Base-by-base conservation (phyloP, 2,888 invertebrate species). In the Amphipoea lucens region DNA sequence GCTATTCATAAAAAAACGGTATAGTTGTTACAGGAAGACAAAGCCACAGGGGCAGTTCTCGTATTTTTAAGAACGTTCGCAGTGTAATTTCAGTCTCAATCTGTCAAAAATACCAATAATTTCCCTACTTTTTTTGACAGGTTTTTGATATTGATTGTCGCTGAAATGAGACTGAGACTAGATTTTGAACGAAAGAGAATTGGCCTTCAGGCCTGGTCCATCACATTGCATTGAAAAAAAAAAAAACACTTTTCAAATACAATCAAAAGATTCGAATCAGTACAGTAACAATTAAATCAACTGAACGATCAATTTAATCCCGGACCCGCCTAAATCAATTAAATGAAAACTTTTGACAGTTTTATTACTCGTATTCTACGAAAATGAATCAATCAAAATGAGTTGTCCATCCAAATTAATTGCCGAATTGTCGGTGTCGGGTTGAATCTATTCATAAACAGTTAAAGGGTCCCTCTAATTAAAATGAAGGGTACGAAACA, bases 361-460 rank as follows among this genome's bases (percentile, higher is more conserved):
- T 78, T 71, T 69, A 85, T 84, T 74, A 29, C 29, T 29, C 29
- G 29, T 29, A 69, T 48, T 42, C 17, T 60, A 42, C 54, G 66
- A 67, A 77, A 87, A 74, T 54, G 54, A 80, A 86, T 85, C 81
- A 78, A 81, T 87, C 86, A 85, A 75, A 80, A 68, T 83, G 72
- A 78, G 62, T 82, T 74, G 78, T 78, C 68, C 42, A 57, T 72
- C 48, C 9, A 69, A 83, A 88, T 88, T 81, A 88, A 88, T 88
- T 86, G 84, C 36, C 40, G 40, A 40, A 83, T 84, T 57, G 66
- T 74, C 60, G 36, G 68, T 74, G 79, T 74, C 68, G 63, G 51
- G 20, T 66, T 6, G 76, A 89, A 84, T 85, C 83, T 86, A 88
- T 90, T 90, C 85, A 87, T 86, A 89, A 90, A 89, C 84, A 75